phyloP scores from a whole-genome alignment of 2,888 invertebrate genomes.

The Himalopsyche kuldschensis region DNA sequence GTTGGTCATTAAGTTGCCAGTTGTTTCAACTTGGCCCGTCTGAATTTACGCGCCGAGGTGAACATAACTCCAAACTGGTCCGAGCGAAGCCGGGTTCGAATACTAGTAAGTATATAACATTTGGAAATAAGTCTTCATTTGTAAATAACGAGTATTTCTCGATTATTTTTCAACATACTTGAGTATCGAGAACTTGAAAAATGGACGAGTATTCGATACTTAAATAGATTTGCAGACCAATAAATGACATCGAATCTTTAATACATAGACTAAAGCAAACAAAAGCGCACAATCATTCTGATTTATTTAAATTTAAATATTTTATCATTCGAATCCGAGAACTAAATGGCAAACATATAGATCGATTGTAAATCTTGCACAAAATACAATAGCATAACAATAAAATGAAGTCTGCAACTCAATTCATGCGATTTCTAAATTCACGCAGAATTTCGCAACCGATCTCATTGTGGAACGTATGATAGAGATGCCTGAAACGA shows the following conservation, averaged over 20 bases:
- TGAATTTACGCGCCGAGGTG: too few relatives aligned
- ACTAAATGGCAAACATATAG: background rate
- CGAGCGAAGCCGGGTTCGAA: too few relatives aligned
- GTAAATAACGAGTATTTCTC: too few relatives aligned
- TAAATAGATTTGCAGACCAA: too few relatives aligned
- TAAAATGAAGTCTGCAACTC: background rate
- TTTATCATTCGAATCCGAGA: background rate
- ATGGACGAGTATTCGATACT: too few relatives aligned
- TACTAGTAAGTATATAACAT: too few relatives aligned
- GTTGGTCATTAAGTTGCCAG: too few relatives aligned
- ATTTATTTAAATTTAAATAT: background rate
- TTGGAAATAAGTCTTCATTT: too few relatives aligned
- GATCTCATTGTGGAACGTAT: background rate
- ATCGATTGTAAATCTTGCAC: background rate
- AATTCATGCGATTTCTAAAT: background rate
- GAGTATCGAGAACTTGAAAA: too few relatives aligned
- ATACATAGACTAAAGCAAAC: background rate
- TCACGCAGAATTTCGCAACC: background rate
- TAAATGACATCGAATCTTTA: background rate
- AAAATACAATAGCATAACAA: background rate
- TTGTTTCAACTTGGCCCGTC: too few relatives aligned
- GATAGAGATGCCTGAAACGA: background rate
- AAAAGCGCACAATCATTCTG: background rate
- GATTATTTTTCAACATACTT: too few relatives aligned
- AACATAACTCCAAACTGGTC: too few relatives aligned